A percentile compares a stretch with the other conserved stretches of the same genome.
These are phyloP conservation scores for Montipora cactus DNA, from an alignment of 64 coral and sea anemone species.

Conservation along the genomic window DNA sequence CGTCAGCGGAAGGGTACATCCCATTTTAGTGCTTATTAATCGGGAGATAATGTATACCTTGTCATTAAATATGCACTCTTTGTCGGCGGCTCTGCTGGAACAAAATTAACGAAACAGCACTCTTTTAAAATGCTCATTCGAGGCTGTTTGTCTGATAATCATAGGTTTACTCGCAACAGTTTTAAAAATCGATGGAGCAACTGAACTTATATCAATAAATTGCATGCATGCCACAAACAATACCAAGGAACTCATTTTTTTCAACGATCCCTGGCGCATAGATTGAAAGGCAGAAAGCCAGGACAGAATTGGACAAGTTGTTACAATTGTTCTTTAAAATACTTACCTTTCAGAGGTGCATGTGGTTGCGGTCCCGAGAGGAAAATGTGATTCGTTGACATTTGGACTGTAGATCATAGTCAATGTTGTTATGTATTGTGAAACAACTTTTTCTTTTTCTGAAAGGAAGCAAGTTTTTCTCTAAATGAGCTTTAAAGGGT, in stretches of 20 bases:
- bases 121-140: no score
- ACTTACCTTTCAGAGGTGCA: constrained; percentile 47
- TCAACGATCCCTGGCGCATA: no score
- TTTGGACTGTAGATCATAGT: constrained; percentile 76
- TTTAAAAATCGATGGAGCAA: no score
- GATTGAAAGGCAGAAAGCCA: no score
- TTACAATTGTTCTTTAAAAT: no score
- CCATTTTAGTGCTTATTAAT: constrained; percentile 30
- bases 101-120: background rate
- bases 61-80: constrained; percentile 48
- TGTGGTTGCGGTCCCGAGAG: constrained; percentile 81
- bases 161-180: no score
- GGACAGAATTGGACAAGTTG: background rate
- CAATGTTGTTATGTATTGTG: constrained; percentile 63
- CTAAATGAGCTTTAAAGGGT: background rate
- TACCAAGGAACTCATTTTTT: no score
- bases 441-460: constrained; percentile 57
- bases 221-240: no score
- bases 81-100: background rate
- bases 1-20: background rate
- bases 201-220: no score
- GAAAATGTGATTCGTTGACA: constrained; percentile 59
- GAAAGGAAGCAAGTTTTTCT: background rate
- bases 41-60: constrained; percentile 51
- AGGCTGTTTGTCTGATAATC: no score